phyloP scores from a whole-genome alignment of 2,797 vertebrate genomes.

The Chiloscyllium punctatum region DNA sequence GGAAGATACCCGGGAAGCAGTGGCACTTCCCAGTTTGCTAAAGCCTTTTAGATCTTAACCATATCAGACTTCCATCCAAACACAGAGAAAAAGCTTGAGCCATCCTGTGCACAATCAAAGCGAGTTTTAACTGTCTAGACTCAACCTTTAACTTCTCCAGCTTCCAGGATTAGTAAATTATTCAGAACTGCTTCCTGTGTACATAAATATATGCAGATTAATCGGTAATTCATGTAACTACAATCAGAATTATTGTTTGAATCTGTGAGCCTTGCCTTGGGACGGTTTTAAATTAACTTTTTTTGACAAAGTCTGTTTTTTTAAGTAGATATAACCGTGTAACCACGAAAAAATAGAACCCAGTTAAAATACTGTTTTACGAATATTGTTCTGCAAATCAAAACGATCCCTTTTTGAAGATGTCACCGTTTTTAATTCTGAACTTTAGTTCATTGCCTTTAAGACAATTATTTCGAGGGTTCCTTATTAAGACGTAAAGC shows the following conservation, averaged over 20 bases:
- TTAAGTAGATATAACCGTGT: not conserved
- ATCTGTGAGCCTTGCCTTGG: not conserved
- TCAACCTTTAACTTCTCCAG: not conserved
- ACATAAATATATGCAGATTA: not conserved
- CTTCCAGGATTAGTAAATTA: conserved; percentile 26
- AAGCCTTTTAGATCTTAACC: not conserved
- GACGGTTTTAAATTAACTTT: not conserved
- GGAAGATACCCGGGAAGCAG: not conserved
- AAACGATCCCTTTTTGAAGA: not conserved
- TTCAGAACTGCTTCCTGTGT: conserved; percentile 26
- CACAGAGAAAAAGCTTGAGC: not conserved
- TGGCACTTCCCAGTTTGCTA: not conserved
- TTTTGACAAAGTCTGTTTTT: not conserved
- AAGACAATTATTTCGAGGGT: not conserved
- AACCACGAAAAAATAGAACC: not conserved
- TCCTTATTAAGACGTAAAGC: not conserved
- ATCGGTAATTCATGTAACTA: not conserved
- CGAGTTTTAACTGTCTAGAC: not conserved
- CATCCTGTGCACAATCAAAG: not conserved
- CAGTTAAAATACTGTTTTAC: not conserved
- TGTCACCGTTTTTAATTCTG: not conserved
- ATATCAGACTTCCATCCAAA: not conserved
- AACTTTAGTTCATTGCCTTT: not conserved
- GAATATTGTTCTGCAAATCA: not conserved
- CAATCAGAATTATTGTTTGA: conserved; percentile 14